Percentiles rank a stretch among this genome's conserved stretches.
These are phyloP conservation scores for Urosaurus nigricauda DNA, from an alignment of 2,797 vertebrate genomes.

Conservation along the genomic window DNA sequence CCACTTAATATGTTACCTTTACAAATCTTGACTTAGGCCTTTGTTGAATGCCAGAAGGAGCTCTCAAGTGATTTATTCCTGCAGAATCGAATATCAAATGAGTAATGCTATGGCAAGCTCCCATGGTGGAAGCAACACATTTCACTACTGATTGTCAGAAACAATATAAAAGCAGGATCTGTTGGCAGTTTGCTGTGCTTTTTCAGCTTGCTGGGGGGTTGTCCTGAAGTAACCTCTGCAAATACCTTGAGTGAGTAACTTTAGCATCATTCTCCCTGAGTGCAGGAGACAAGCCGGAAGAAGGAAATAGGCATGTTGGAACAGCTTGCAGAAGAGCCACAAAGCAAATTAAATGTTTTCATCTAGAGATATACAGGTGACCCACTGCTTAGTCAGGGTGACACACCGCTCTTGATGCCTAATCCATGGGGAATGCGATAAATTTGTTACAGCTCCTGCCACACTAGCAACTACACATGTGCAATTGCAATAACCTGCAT, in stretches of 20 bases:
- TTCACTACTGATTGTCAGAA: constrained; percentile 78
- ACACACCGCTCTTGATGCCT: not conserved
- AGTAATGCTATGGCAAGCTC: constrained; percentile 71
- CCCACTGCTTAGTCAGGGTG: rapidly evolving
- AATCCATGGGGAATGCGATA: not conserved
- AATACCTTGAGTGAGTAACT: constrained; percentile 61
- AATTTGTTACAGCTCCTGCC: not conserved
- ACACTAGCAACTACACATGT: not conserved
- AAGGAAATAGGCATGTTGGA: constrained; percentile 19
- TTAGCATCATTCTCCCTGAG: constrained; percentile 44
- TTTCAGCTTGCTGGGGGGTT: constrained; percentile 65
- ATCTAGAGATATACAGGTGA: not conserved
- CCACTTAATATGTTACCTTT: constrained; percentile 66
- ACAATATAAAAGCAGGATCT: constrained; percentile 69
- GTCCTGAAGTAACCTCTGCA: constrained; percentile 72
- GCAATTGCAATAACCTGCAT: not conserved
- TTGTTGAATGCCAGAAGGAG: constrained; percentile 68
- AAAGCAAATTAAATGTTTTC: not conserved
- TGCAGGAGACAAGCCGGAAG: not conserved
- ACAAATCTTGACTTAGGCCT: constrained; percentile 69
- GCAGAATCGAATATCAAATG: constrained; percentile 71
- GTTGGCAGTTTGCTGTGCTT: constrained; percentile 57
- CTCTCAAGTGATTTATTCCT: constrained; percentile 72
- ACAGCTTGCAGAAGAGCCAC: not conserved
- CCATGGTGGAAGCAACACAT: constrained; percentile 71